Base-by-base conservation (phyloP, 1,140 invertebrate genomes). In the Thereuonema tuberculata region DNA sequence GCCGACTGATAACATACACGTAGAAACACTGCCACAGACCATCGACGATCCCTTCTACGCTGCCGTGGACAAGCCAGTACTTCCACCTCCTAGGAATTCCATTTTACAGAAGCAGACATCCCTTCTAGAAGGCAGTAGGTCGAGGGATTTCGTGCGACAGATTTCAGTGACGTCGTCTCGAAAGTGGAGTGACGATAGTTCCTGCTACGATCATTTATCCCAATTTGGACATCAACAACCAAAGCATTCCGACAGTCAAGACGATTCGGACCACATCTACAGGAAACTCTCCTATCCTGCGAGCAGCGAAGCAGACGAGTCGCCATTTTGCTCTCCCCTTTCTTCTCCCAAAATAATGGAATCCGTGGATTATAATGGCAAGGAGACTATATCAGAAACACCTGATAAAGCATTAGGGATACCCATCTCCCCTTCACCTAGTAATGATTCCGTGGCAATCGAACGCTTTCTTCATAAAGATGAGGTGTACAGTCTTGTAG, bases 141-240 rank as follows among this genome's bases (percentile, higher is more conserved):
- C 37, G 5, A 3, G n/a, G n/a, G n/a, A n/a, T n/a, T n/a, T n/a
- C n/a, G n/a, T n/a, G n/a, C 23, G 53, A 27, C 53, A 55, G 53
- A 55, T 29, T 26, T 55, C 53, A 3, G 21, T 55, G 24, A 5
- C 27, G 5, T 26, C 25, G 3, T 21, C 23, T 3, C 9, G 53
- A 14, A 24, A 14, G 9, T 21, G 12, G n/a, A n/a, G n/a, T n/a
- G n/a, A n/a, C n/a, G n/a, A n/a, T n/a, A n/a, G n/a, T n/a, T n/a
- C n/a, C 23, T 26, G 53, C 21, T 55, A 55, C 53, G 53, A 55
- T 55, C 53, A 29, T 21, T 55, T 55, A 55, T 55, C 27, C 48
- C 48, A 50, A 24, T 50, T 50, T n/a, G n/a, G n/a, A n/a, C n/a
- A n/a, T n/a, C n/a, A n/a, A n/a, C n/a, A n/a, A n/a, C n/a, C n/a